Percentiles rank a stretch among this genome's conserved stretches.
phyloP scores from a whole-genome alignment of 2,888 invertebrate species.

The Crossocerus cetratus region DNA sequence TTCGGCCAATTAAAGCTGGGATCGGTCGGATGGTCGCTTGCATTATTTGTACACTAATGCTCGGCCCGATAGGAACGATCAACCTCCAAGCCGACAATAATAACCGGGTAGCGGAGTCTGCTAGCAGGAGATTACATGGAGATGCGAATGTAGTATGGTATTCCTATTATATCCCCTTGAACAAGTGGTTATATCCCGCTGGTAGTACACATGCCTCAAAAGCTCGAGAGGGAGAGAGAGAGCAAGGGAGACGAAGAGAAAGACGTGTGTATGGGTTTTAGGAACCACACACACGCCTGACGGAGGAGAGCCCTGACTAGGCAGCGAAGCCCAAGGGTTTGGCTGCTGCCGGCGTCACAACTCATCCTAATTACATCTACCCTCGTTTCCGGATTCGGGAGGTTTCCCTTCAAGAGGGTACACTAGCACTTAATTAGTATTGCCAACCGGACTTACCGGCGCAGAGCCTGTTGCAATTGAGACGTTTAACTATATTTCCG shows the following conservation, averaged over 20 bases:
- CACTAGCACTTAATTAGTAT: slow-evolving; percentile 71
- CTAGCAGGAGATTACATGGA: slow-evolving; percentile 41
- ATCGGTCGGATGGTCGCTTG: slow-evolving; percentile 40
- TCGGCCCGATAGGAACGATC: slow-evolving; percentile 50
- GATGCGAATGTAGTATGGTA: neutral
- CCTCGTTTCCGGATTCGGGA: slow-evolving; percentile 69
- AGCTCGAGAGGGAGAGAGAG: too few species aligned
- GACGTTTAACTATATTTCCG: slow-evolving; percentile 69
- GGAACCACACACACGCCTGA: slow-evolving; percentile 1
- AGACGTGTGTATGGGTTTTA: neutral
- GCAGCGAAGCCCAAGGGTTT: slow-evolving; percentile 54
- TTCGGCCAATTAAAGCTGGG: slow-evolving; percentile 50
- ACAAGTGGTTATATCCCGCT: too few species aligned
- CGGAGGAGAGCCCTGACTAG: slow-evolving; percentile 27
- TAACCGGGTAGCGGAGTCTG: slow-evolving; percentile 45
- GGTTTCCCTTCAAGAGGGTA: slow-evolving; percentile 64
- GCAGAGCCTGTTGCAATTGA: slow-evolving; percentile 61
- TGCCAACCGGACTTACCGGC: slow-evolving; percentile 67
- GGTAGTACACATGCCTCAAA: neutral
- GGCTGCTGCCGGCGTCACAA: slow-evolving; percentile 63
- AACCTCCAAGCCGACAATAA: slow-evolving; percentile 50
- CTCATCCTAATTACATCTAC: slow-evolving; percentile 73
- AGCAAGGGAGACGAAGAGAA: too few species aligned
- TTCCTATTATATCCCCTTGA: too few species aligned
- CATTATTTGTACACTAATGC: slow-evolving; percentile 56